Evolutionary conservation across 2,797 vertebrate genomes (phyloP).

Genomic region (Cyprinodon diabolis): DNA sequence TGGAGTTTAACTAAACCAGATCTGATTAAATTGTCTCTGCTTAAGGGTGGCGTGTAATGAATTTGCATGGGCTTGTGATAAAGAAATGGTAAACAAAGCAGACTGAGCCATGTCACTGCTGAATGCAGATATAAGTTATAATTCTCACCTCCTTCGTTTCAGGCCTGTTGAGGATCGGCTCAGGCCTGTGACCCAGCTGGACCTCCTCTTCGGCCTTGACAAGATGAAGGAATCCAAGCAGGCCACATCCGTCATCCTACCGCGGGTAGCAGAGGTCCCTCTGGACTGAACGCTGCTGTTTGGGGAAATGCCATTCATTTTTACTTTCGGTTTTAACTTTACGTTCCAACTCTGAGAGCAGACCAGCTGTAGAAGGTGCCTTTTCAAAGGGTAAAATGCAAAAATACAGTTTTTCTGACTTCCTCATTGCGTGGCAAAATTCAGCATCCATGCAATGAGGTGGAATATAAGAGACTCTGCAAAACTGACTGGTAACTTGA

Average conservation of each 20-base stretch:
- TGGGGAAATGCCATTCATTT: not conserved
- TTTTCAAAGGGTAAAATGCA: not conserved
- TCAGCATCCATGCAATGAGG: not conserved
- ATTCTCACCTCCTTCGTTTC: conserved; percentile 15
- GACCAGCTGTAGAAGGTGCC: not conserved
- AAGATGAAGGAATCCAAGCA: conserved; percentile 84
- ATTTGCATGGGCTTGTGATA: too few relatives aligned
- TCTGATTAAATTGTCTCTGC: too few relatives aligned
- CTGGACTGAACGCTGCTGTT: conserved; percentile 67
- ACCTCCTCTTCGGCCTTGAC: conserved; percentile 84
- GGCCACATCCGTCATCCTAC: conserved; percentile 57
- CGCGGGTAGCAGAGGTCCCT: conserved; percentile 65
- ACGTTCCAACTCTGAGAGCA: not conserved
- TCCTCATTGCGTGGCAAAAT: not conserved
- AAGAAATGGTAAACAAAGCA: not conserved
- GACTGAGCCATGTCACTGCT: not conserved
- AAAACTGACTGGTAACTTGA: not conserved
- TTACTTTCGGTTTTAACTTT: conserved; percentile 3
- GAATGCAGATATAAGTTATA: not conserved
- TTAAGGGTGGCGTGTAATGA: too few relatives aligned
- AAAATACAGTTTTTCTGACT: not conserved
- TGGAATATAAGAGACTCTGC: not conserved
- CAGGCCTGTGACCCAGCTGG: conserved; percentile 83
- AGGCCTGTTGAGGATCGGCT: conserved; percentile 74
- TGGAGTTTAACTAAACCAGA: too few relatives aligned